Evolutionary conservation across 1,140 invertebrate genomes (phyloP), one percentile per base, ranked within the genome.

Genomic region (Drosophila tristis): DNA sequence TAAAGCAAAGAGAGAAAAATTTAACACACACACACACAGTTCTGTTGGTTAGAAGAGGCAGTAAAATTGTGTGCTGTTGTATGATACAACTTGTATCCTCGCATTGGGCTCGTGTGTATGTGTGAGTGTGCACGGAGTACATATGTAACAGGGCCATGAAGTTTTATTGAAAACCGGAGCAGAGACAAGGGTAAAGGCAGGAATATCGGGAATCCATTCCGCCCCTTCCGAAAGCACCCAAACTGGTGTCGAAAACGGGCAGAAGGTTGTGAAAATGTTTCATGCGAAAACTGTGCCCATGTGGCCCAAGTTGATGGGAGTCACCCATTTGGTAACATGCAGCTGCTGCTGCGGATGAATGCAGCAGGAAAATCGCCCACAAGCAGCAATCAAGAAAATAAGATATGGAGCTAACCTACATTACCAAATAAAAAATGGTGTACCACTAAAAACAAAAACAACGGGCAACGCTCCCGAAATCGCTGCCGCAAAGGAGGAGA

Each of bases 111-210:
- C 73, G 82, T 78, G 85, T 29, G 78, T 59, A 57, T 62, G 62
- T 68, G 67, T 59, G 72, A 53, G 80, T 72, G 80, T 82, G 68
- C 68, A 72, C 75, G 75, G 80, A 85, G 80, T 85, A 85, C 80
- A 85, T 71, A 71, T 74, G 72, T 87, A 87, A 87, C 79, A 87
- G 85, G 84, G 84, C 84, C 80, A 84, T 79, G 81, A 76, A 85
- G 81, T 85, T 85, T 85, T 85, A 85, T 87, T 86, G 79, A 86
- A 87, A 87, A 84, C 79, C 56, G 67, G 65, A 71, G 73, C 68
- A 68, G 42, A 62, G 61, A 76, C 64, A 64, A 59, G 68, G 65
- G 43, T 58, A 70, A 62, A 60, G 61, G 70, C 43, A 39, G 35
- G 35, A 39, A 39, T 39, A 39, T 39, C 35, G 35, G 35, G 35